A percentile compares a stretch with the other conserved stretches of the same genome.
Conservation (phyloP, 2,113 vertebrate genomes). For the Todiramphus saurophagus region DNA sequence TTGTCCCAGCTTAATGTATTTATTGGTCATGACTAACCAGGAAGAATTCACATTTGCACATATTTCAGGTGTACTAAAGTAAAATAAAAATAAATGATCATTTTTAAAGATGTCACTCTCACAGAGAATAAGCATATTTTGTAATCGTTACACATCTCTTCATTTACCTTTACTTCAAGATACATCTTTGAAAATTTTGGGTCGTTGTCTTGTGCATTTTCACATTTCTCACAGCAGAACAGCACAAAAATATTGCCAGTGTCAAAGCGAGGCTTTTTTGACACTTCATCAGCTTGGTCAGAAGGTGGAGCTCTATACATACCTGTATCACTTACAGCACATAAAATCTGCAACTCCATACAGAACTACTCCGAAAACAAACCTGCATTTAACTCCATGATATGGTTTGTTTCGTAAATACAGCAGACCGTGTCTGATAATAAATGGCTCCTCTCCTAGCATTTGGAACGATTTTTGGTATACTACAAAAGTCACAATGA, state of each 20-base stretch:
- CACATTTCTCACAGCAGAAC: not conserved
- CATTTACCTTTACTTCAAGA: not conserved
- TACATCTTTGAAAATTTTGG: not conserved
- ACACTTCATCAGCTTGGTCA: constrained; percentile 58
- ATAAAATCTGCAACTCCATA: constrained; percentile 14
- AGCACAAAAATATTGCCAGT: constrained; percentile 1
- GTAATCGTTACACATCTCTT: not conserved
- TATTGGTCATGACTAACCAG: not conserved
- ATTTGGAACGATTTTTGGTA: not conserved
- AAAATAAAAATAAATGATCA: not conserved
- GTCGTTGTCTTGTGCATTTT: not conserved
- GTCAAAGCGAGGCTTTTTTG: not conserved
- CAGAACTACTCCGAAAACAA: constrained; percentile 58
- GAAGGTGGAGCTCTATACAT: constrained; percentile 82
- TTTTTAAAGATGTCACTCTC: not conserved
- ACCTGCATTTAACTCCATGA: constrained; percentile 56
- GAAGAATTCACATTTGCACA: not conserved
- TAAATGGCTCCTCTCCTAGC: not conserved
- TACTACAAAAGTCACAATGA: not conserved
- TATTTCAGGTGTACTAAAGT: not conserved
- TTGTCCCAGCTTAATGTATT: not conserved
- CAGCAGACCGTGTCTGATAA: constrained; percentile 11
- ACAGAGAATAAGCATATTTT: not conserved
- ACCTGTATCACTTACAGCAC: constrained; percentile 10
- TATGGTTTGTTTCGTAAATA: constrained; percentile 56